These are phyloP conservation scores for Zhengitettix transpicula DNA, from an alignment of 2,888 invertebrate genomes.

Conservation along the genomic window DNA sequence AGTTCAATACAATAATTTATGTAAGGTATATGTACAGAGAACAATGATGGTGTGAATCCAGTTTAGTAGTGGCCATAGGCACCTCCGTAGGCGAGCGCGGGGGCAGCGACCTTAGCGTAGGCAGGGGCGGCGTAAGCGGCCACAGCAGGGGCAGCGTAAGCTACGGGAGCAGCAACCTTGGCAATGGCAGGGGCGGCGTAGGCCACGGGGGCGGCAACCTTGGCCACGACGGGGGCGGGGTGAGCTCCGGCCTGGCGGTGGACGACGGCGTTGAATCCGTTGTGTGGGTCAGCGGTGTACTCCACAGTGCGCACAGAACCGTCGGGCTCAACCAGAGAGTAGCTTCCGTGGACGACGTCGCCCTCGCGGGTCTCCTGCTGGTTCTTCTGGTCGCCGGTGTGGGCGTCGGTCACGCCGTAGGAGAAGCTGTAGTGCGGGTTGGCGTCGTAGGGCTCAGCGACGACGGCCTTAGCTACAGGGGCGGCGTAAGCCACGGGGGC, in stretches of 20 bases:
- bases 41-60: not conserved
- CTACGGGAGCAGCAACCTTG: slow-evolving; percentile 30
- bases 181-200: slow-evolving; percentile 37
- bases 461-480: slow-evolving; percentile 22
- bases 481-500: not conserved
- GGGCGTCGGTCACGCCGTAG: slow-evolving; percentile 30
- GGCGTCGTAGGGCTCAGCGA: slow-evolving; percentile 30
- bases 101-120: not conserved
- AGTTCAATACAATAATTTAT: no score
- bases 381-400: slow-evolving; percentile 35
- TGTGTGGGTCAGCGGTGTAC: not conserved
- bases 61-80: not conserved
- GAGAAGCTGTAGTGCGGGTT: slow-evolving; percentile 36
- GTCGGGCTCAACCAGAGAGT: slow-evolving; percentile 35
- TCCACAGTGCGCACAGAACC: slow-evolving; percentile 24
- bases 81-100: not conserved
- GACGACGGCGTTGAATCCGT: not conserved
- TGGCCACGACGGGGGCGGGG: not conserved
- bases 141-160: not conserved
- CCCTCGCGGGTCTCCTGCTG: slow-evolving; percentile 32
- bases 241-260: not conserved
- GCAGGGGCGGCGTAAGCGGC: not conserved
- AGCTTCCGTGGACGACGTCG: slow-evolving; percentile 18
- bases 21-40: not conserved
- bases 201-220: slow-evolving; percentile 26